Conservation (phyloP, 2,888 invertebrate genomes). For the Rhyacophila evoluta region DNA sequence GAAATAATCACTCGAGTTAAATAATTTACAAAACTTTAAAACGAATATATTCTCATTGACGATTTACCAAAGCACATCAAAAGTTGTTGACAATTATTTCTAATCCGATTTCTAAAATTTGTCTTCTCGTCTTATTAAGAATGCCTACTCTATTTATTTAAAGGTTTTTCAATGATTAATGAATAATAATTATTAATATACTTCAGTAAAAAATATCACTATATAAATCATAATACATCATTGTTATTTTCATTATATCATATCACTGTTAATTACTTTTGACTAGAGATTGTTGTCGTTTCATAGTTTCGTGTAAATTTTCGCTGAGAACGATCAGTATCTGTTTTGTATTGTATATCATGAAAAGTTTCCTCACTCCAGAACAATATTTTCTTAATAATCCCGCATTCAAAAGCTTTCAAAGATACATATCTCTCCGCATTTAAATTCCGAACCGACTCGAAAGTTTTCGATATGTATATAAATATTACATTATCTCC, state of each 20-base stretch:
- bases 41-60: too few relatives aligned
- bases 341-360: background rate
- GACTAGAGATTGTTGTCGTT: slow-evolving; percentile 17
- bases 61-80: too few relatives aligned
- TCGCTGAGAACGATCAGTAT: background rate
- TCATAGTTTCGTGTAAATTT: background rate
- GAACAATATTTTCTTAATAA: background rate
- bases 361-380: background rate
- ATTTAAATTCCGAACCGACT: background rate
- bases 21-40: too few relatives aligned
- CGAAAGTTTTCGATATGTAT: slow-evolving; percentile 13
- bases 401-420: background rate
- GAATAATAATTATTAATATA: too few relatives aligned
- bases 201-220: too few relatives aligned
- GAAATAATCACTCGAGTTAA: too few relatives aligned
- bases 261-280: background rate
- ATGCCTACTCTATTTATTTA: too few relatives aligned
- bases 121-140: too few relatives aligned
- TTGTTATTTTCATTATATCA: background rate
- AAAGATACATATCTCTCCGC: background rate
- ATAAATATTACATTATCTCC: background rate
- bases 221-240: too few relatives aligned
- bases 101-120: too few relatives aligned
- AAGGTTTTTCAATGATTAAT: too few relatives aligned
- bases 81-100: too few relatives aligned